A percentile compares a stretch with the other conserved stretches of the same genome.
phyloP scores from a whole-genome alignment of 2,888 invertebrate genomes.

The Diaperis boleti region DNA sequence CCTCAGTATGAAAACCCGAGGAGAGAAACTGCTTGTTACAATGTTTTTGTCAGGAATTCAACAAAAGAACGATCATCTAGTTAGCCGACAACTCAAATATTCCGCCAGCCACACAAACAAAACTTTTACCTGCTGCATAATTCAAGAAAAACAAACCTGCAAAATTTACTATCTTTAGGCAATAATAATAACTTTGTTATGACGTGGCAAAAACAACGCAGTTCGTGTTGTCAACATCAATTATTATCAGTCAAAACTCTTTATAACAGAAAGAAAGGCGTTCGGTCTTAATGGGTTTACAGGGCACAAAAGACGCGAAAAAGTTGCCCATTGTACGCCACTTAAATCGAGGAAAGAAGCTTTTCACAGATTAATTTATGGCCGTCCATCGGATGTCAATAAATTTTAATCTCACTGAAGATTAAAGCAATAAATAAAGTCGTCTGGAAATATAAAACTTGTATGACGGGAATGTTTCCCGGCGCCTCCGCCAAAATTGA shows the following conservation, averaged over 20 bases:
- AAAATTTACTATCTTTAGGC: conserved; percentile 11
- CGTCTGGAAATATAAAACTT: background rate
- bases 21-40: no score
- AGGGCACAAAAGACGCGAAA: conserved; percentile 9
- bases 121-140: conserved; percentile 12
- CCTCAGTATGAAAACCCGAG: no score
- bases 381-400: conserved; percentile 19
- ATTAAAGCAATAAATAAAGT: conserved; percentile 19
- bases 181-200: conserved; percentile 25
- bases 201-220: conserved; percentile 10
- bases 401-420: conserved; percentile 28
- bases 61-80: no score
- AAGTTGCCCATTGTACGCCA: conserved; percentile 16
- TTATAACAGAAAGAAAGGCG: conserved; percentile 1
- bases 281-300: conserved; percentile 14
- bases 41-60: no score
- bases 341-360: conserved; percentile 18
- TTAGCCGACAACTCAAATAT: background rate
- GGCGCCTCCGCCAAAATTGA: conserved; percentile 32
- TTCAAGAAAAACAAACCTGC: conserved; percentile 10
- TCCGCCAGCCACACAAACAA: conserved; percentile 1
- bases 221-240: conserved; percentile 23
- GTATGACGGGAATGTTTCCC: conserved; percentile 9
- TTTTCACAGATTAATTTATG: conserved; percentile 21
- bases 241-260: conserved; percentile 10